Evolutionary conservation across 2,888 invertebrate species (phyloP).

Genomic region (Epinotia brunnichana): DNA sequence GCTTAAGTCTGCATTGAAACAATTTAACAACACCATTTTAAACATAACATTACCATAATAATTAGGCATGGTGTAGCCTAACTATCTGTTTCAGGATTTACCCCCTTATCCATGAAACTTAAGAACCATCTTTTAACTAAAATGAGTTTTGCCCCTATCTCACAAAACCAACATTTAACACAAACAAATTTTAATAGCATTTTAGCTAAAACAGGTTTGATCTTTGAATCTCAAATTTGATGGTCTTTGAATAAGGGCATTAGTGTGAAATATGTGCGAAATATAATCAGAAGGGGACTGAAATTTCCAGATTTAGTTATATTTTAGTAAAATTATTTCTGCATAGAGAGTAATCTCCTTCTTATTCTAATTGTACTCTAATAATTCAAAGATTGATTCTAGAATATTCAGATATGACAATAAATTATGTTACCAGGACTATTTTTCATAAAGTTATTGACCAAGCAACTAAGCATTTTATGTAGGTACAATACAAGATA

Average conservation of each 20-base stretch:
- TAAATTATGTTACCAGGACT: not conserved
- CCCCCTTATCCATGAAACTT: too few species aligned
- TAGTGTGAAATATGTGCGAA: too few species aligned
- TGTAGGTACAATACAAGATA: not conserved
- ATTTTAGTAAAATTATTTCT: not conserved
- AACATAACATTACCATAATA: not conserved
- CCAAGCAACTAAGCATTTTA: slow-evolving; percentile 17
- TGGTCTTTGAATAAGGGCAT: too few species aligned
- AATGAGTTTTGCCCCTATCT: too few species aligned
- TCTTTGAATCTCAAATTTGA: too few species aligned
- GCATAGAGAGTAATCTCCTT: not conserved
- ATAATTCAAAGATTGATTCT: not conserved
- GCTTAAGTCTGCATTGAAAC: not conserved
- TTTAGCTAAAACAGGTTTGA: too few species aligned
- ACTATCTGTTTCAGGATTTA: not conserved
- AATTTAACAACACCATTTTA: not conserved
- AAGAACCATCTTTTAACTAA: too few species aligned
- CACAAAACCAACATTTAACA: too few species aligned
- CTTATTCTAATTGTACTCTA: not conserved
- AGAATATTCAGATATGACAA: not conserved
- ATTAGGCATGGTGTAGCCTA: not conserved
- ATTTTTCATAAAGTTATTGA: slow-evolving; percentile 30
- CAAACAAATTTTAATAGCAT: too few species aligned
- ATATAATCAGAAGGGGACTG: not conserved
- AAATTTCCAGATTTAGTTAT: not conserved